phyloP scores from a whole-genome alignment of 2,113 vertebrate species.

The Oncorhynchus tshawytscha region DNA sequence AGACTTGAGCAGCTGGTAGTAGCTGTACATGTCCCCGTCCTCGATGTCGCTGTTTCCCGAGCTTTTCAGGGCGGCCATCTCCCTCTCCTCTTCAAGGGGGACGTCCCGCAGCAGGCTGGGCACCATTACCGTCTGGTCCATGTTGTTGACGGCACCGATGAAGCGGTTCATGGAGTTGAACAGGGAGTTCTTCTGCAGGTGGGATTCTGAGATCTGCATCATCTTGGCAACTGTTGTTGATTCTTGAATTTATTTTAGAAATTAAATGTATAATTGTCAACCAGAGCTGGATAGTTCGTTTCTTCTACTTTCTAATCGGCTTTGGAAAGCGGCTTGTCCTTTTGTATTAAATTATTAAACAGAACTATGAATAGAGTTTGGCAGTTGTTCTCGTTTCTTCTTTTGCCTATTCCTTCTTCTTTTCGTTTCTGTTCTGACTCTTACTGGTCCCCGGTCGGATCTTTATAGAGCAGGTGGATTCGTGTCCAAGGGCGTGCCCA shows the following conservation, averaged over 20 bases:
- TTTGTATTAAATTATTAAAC: slow-evolving; percentile 6
- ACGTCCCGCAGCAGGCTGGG: slow-evolving; percentile 93
- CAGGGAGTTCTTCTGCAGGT: slow-evolving; percentile 90
- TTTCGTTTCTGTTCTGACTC: neutral
- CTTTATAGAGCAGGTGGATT: slow-evolving; percentile 29
- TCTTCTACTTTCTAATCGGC: slow-evolving; percentile 42
- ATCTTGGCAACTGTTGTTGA: slow-evolving; percentile 54
- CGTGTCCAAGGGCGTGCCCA: slow-evolving; percentile 46
- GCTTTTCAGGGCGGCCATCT: slow-evolving; percentile 58
- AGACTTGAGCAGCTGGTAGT: slow-evolving; percentile 93
- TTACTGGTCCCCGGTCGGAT: neutral
- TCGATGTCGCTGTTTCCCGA: slow-evolving; percentile 47
- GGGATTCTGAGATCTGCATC: slow-evolving; percentile 87
- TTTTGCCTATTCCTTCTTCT: slow-evolving; percentile 1
- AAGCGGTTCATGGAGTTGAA: slow-evolving; percentile 97
- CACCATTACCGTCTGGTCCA: slow-evolving; percentile 98
- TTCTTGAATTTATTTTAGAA: neutral
- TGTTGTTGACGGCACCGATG: slow-evolving; percentile 95
- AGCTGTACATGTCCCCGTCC: slow-evolving; percentile 92
- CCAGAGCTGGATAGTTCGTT: neutral
- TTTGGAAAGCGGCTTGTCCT: slow-evolving; percentile 32
- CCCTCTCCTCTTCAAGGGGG: slow-evolving; percentile 74
- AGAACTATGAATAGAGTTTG: neutral
- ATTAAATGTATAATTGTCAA: neutral
- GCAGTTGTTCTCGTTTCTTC: neutral